Percentiles rank a stretch among this genome's conserved stretches.
Conservation (phyloP, 2,797 vertebrate species). For the Malacoctenus gilli region DNA sequence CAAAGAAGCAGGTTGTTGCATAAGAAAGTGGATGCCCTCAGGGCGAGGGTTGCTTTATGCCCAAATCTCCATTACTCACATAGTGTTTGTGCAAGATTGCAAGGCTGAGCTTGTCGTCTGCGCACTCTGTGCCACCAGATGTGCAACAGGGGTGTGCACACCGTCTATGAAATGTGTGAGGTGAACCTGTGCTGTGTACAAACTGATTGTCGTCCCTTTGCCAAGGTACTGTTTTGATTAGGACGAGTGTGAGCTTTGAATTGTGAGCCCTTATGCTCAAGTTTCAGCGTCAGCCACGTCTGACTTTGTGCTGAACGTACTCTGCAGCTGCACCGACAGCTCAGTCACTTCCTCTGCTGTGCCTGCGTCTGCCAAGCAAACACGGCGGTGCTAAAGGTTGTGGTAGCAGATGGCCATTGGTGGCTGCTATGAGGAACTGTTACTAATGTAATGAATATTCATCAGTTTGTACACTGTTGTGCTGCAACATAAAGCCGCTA, state of each 20-base stretch:
- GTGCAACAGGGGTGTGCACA: neutral
- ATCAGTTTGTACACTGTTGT: neutral
- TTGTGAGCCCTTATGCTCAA: neutral
- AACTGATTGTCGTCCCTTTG: neutral
- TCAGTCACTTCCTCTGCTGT: constrained; percentile 26
- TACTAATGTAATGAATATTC: constrained; percentile 11
- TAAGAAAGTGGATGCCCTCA: neutral
- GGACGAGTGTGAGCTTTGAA: neutral
- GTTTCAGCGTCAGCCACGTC: neutral
- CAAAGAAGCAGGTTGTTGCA: neutral
- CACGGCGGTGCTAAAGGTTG: constrained; percentile 3
- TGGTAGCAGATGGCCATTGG: constrained; percentile 3
- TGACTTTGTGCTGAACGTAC: neutral
- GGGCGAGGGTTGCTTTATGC: neutral
- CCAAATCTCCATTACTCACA: neutral
- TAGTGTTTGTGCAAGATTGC: constrained; percentile 1
- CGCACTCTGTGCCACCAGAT: neutral
- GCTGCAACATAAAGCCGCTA: neutral
- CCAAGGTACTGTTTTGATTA: neutral
- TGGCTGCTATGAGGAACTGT: constrained; percentile 15
- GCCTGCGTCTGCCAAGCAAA: neutral
- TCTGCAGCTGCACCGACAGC: constrained; percentile 6
- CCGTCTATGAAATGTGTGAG: neutral
- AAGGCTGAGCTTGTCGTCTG: constrained; percentile 3
- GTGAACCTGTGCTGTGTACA: neutral